Percentiles rank a stretch among this genome's conserved stretches.
Evolutionary conservation across 2,888 invertebrate genomes (phyloP).

Genomic region (Neoitamus cyanurus): DNA sequence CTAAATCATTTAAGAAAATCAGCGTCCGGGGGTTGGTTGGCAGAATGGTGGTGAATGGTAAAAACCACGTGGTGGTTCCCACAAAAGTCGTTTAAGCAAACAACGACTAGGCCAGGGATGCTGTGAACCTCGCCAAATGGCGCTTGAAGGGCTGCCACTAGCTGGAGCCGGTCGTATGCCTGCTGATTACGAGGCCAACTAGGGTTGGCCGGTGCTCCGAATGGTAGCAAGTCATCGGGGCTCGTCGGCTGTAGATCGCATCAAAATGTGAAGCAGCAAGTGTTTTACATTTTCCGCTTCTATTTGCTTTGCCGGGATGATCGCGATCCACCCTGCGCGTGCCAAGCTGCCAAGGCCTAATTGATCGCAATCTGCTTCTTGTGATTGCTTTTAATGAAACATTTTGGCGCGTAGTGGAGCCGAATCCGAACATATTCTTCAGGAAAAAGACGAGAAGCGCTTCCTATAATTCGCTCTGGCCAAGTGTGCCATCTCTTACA

Average conservation of each 20-base stretch:
- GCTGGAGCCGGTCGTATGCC: not conserved
- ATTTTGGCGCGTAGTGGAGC: not conserved
- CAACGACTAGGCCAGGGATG: not conserved
- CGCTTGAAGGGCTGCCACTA: constrained; percentile 30
- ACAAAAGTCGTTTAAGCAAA: constrained; percentile 24
- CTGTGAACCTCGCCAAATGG: constrained; percentile 49
- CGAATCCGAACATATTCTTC: not conserved
- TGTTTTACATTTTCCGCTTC: constrained; percentile 40
- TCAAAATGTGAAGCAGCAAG: constrained; percentile 48
- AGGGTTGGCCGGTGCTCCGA: constrained; percentile 30
- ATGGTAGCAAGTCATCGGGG: constrained; percentile 17
- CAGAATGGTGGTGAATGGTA: constrained; percentile 16
- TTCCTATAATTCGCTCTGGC: constrained; percentile 24
- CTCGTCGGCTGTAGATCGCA: constrained; percentile 45
- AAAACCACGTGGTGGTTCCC: constrained; percentile 47
- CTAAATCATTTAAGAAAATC: constrained; percentile 25
- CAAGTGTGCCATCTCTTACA: constrained; percentile 23
- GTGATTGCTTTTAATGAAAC: constrained; percentile 22
- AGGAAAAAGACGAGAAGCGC: not conserved
- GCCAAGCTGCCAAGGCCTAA: not conserved
- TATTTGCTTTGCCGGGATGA: constrained; percentile 17
- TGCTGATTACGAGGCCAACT: not conserved
- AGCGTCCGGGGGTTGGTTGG: not conserved
- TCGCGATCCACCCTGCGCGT: not conserved
- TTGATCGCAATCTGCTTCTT: not conserved